Evolutionary conservation across 2,888 invertebrate species (phyloP).

Genomic region (Phalera bucephala): DNA sequence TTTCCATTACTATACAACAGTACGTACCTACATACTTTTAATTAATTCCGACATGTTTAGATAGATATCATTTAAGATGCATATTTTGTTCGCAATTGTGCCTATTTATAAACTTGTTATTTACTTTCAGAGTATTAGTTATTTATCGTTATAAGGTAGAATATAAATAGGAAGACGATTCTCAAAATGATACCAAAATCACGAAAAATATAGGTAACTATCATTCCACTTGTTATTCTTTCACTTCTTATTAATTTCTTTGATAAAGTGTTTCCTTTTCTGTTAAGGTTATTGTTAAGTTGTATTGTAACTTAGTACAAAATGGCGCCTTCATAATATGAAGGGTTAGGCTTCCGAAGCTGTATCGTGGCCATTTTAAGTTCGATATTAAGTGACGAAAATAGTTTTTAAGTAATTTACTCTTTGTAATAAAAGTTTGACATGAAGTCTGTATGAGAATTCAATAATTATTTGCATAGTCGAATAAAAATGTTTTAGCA

Average conservation of each 20-base stretch:
- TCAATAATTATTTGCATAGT: slow-evolving; percentile 64
- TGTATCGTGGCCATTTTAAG: slow-evolving; percentile 73
- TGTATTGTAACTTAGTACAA: slow-evolving; percentile 71
- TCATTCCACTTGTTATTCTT: slow-evolving; percentile 76
- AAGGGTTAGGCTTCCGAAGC: slow-evolving; percentile 59
- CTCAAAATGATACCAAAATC: slow-evolving; percentile 44
- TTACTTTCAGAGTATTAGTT: slow-evolving; percentile 64
- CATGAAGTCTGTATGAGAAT: slow-evolving; percentile 63
- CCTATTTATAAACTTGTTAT: slow-evolving; percentile 64
- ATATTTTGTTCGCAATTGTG: slow-evolving; percentile 58
- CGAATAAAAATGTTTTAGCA: slow-evolving; percentile 79
- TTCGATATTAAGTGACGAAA: slow-evolving; percentile 67
- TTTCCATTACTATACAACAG: neutral
- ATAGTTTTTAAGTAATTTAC: slow-evolving; percentile 64
- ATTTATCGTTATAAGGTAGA: slow-evolving; percentile 49
- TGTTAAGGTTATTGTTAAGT: slow-evolving; percentile 54
- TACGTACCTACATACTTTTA: neutral
- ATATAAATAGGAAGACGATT: slow-evolving; percentile 51
- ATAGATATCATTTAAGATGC: slow-evolving; percentile 17
- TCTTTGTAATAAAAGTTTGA: slow-evolving; percentile 63
- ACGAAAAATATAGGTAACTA: slow-evolving; percentile 23
- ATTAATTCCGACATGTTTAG: slow-evolving; percentile 3
- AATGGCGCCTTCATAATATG: slow-evolving; percentile 59
- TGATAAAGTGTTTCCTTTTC: slow-evolving; percentile 45
- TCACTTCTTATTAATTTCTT: slow-evolving; percentile 55